Base-by-base conservation (phyloP, 1,140 invertebrate genomes). In the Agrypnia vestita region DNA sequence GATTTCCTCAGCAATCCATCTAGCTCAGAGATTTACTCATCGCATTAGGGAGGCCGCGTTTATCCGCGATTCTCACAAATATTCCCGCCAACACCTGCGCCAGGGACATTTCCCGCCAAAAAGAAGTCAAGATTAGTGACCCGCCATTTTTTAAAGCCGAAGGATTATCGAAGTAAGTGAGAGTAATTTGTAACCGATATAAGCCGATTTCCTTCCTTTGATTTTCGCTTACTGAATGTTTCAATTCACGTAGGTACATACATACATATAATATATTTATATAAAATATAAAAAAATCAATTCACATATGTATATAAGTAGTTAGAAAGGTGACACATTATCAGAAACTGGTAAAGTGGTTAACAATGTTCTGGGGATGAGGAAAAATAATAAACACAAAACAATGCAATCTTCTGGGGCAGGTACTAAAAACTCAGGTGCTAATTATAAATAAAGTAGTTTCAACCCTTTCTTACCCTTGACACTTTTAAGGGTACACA, bases 11-110 rank as follows among this genome's bases (percentile, higher is more conserved):
- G 78, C 81, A 78, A 83, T 83, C 81, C 81, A 83, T 83, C 81
- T 83, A 83, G 81, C 81, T 83, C 81, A 83, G 76, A 80, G 81
- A 78, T 83, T 83, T 83, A 83, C 78, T 83, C 81, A 79, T 80
- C 81, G 81, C 79, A 83, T 83, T 83, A 83, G 72, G 56, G 76
- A 49, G 62, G 46, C 25, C 15, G 47, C 78, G 78, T 79, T 80
- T 80, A 78, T 78, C 74, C 73, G 64, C 71, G 46, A 43, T 49
- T 61, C 44, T 61, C 43, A n/a, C 61, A 55, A 71, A 82, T 69
- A 61, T 80, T 78, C 56, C 51, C 25, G 46, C 44, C 47, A 46
- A 49, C 75, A 80, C 78, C 81, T 76, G 81, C 55, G 49, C 47
- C 56, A 21, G 64, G 25, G 75, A 80, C 78, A 59, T 80, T 80